Evolutionary conservation across 1,140 invertebrate genomes (phyloP), one percentile per base, ranked within the genome.

Genomic region (Aphaenogaster floridana): DNA sequence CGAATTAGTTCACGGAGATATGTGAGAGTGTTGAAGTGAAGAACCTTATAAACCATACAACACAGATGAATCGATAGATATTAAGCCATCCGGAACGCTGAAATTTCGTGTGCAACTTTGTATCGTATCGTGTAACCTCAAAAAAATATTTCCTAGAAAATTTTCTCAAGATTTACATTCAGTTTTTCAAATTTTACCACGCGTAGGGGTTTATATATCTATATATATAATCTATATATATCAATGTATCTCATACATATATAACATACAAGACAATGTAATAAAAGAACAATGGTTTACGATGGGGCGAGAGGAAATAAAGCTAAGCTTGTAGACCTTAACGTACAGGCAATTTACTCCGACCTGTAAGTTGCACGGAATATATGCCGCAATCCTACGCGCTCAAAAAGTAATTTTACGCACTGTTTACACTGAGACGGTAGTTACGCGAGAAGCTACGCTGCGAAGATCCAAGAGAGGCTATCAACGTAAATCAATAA

Each of bases 401-500:
- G 72, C 34, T 89, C 11, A 42, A 87, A 91, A 91, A 90, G 90
- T 91, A 91, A 91, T 91, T 91, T 91, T 91, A 91, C 90, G 90
- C 88, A 91, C 90, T 91, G 90, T 91, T 91, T 91, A 88, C 90
- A 91, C 90, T 91, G 87, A 78, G 71, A 8, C 69, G 39, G 80
- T 13, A 68, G 81, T 63, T 74, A 85, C 66, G 61, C 50, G 74
- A 69, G 76, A 39, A 84, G 71, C 79, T 61, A 63, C 72, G 54
- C 54, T 86, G 80, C 77, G 80, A 91, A 86, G 91, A 91, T 91
- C 88, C 89, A 88, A 90, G 93, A 93, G 91, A 94, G 93, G 89
- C 93, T 94, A 94, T 94, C 93, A 93, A 94, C 93, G 93, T 94
- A 94, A 94, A 94, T 94, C 93, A 94, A 94, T 94, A 94, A 94